phyloP scores from a whole-genome alignment of 2,113 vertebrate genomes.

The Albula goreensis region DNA sequence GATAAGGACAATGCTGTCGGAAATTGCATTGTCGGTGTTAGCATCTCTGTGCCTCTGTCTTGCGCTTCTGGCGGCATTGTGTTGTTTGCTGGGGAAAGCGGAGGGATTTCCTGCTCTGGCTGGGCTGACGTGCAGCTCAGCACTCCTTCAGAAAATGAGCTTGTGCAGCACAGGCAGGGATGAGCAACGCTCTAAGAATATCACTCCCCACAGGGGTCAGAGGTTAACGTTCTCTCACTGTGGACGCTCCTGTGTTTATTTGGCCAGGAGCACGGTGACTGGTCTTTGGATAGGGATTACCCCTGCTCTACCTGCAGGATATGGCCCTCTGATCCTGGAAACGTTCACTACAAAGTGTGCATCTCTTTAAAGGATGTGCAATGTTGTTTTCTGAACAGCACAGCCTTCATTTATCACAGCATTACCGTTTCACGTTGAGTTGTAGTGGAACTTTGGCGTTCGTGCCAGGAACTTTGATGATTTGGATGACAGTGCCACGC shows the following conservation, averaged over 20 bases:
- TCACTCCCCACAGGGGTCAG: conserved; percentile 54
- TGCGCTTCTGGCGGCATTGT: conserved; percentile 41
- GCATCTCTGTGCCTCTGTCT: conserved; percentile 24
- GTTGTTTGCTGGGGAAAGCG: conserved; percentile 61
- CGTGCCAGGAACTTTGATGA: no score
- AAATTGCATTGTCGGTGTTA: conserved; percentile 14
- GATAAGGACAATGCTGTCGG: neutral
- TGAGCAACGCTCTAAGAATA: conserved; percentile 53
- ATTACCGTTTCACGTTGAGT: neutral
- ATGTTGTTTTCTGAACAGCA: neutral
- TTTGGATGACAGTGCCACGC: no score
- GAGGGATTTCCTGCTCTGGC: conserved; percentile 68
- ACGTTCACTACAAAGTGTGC: neutral
- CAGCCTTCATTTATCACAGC: neutral
- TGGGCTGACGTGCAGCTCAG: conserved; percentile 62
- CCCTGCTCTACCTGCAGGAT: conserved; percentile 37
- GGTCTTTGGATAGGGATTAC: conserved; percentile 43
- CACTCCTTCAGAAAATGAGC: conserved; percentile 49
- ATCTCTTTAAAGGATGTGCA: neutral
- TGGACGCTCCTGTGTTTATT: conserved; percentile 53
- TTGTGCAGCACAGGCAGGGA: conserved; percentile 42
- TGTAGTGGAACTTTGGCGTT: no score
- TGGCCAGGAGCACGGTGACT: conserved; percentile 45
- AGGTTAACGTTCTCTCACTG: conserved; percentile 56
- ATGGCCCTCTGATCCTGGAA: conserved; percentile 27